phyloP scores from a whole-genome alignment of 2,888 invertebrate species.

The Nomada hirtipes region DNA sequence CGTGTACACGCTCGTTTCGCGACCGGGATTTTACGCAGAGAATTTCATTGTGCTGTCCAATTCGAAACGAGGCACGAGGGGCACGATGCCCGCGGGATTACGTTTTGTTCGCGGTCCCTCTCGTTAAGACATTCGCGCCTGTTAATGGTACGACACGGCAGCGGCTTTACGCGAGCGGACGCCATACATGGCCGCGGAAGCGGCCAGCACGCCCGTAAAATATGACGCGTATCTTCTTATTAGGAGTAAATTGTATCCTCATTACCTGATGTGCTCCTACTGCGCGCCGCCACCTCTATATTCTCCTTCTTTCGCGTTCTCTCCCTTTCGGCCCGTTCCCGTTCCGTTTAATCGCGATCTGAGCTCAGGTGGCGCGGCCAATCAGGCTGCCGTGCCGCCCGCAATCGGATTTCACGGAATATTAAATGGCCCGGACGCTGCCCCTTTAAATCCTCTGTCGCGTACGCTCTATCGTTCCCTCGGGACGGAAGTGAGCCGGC shows the following conservation, averaged over 20 bases:
- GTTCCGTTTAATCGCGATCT: conserved; percentile 51
- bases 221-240: conserved; percentile 82
- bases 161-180: conserved; percentile 62
- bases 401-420: conserved; percentile 29
- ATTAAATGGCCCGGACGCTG: conserved; percentile 19
- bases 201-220: conserved; percentile 78
- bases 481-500: background rate
- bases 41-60: conserved; percentile 53
- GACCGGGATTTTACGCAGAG: conserved; percentile 32
- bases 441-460: background rate
- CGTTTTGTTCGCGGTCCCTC: conserved; percentile 46
- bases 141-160: conserved; percentile 52
- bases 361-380: conserved; percentile 15
- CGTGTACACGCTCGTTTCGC: background rate
- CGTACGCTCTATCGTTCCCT: background rate
- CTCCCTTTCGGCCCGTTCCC: conserved; percentile 22
- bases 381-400: conserved; percentile 31
- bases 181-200: conserved; percentile 74
- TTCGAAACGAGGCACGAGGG: background rate
- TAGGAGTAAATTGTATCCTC: conserved; percentile 82
- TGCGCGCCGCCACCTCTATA: conserved; percentile 18
- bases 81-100: conserved; percentile 36
- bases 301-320: background rate
- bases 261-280: conserved; percentile 70
- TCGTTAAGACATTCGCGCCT: conserved; percentile 71